Base-by-base conservation (phyloP, 2,888 invertebrate genomes). In the Volucella bombylans region DNA sequence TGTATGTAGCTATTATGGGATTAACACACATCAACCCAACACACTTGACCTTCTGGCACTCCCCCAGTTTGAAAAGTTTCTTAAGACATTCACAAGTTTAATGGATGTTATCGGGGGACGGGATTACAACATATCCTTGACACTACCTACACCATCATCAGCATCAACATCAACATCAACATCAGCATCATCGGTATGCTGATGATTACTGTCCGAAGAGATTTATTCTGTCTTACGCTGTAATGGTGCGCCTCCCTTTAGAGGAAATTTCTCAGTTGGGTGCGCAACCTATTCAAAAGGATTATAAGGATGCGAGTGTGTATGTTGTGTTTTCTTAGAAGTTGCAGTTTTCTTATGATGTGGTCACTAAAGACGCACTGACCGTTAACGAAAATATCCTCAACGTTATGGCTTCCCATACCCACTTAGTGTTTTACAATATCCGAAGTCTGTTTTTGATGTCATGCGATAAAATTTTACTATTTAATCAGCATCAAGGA, bases 321-420 rank as follows among this genome's bases (percentile, higher is more conserved):
- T 61, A 23, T 59, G 18, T 55, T 67, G 69, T 57, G 57, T 62
- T 81, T 81, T 77, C 81, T 77, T 72, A 81, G 57, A 77, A 68
- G 77, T 81, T 81, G 81, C 85, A 86, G 12, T 86, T 77, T 85
- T 41, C 78, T 78, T 86, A 86, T 78, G 86, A 86, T 86, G 86
- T 86, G 86, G 86, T 86, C 82, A 72, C 67, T 77, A 62, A 85
- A 81, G 85, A 76, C 72, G 76, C 76, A 86, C 54, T 82, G 86
- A 82, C 86, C 86, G 78, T 86, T 82, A 82, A 65, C 15, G 82
- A 73, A 55, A 61, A 78, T 82, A 69, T 65, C 77, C 73, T 77
- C 61, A 18, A 68, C 47, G 72, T 54, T 38, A 61, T 61, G 61
- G 71, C 49, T 61, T 49, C 55, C 39, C 31, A 45, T 31, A 45